A percentile compares a stretch with the other conserved stretches of the same genome.
Evolutionary conservation across 2,888 invertebrate species (phyloP).

Genomic region (Agonum fuliginosum): DNA sequence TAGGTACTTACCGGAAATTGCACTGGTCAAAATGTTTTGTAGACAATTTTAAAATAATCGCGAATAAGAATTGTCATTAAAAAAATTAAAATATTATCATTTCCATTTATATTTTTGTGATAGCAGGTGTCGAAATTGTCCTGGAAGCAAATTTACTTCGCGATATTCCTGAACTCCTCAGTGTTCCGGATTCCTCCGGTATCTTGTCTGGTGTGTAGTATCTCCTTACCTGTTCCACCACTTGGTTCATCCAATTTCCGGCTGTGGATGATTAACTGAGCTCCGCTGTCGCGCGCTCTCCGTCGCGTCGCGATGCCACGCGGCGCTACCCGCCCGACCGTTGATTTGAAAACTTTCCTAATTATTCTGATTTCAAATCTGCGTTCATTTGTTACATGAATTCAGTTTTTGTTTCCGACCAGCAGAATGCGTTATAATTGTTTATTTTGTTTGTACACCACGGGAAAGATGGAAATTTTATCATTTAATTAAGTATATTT

Average conservation of each 20-base stretch:
- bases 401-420: constrained; percentile 30
- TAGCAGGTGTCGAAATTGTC: no score
- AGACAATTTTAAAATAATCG: no score
- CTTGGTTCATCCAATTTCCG: constrained; percentile 55
- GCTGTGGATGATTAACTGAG: constrained; percentile 48
- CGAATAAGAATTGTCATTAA: no score
- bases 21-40: no score
- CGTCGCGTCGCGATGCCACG: neutral
- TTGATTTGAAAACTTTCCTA: constrained; percentile 50
- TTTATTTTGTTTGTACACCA: neutral
- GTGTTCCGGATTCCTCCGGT: neutral
- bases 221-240: constrained; percentile 40
- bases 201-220: neutral
- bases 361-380: constrained; percentile 48
- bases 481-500: no score
- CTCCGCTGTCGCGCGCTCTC: neutral
- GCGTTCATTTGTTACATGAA: constrained; percentile 36
- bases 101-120: no score
- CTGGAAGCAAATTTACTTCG: no score
- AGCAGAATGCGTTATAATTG: neutral
- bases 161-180: no score
- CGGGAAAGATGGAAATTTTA: no score
- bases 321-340: neutral
- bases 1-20: no score
- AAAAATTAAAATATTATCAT: no score